These are phyloP conservation scores for Amphipyra tragopoginis DNA, from an alignment of 2,888 invertebrate species.

Conservation along the genomic window DNA sequence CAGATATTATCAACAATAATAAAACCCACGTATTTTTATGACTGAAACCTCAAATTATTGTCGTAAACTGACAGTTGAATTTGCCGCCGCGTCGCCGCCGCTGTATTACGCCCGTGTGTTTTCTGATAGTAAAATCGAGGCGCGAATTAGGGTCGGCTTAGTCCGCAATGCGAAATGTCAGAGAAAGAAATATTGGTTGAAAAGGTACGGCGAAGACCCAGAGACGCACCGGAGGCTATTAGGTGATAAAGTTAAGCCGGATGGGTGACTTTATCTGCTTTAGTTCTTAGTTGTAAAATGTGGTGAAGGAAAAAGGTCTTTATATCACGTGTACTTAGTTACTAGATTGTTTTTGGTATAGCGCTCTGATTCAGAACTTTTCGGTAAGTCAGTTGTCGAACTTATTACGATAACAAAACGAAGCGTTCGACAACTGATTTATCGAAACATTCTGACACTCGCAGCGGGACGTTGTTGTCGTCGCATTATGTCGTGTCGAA, in stretches of 20 bases:
- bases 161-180: conserved; percentile 58
- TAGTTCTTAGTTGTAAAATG: background rate
- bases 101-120: conserved; percentile 3
- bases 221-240: background rate
- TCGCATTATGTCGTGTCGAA: too few species aligned
- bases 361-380: too few species aligned
- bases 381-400: too few species aligned
- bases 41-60: conserved; percentile 5
- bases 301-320: background rate
- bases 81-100: background rate
- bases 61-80: conserved; percentile 1
- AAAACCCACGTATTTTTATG: conserved; percentile 15
- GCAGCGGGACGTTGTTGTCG: too few species aligned
- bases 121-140: conserved; percentile 26
- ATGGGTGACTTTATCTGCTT: conserved; percentile 18
- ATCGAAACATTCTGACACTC: too few species aligned
- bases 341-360: too few species aligned
- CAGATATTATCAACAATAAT: conserved; percentile 5
- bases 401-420: too few species aligned
- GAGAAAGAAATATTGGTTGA: conserved; percentile 31
- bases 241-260: conserved; percentile 25
- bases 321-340: too few species aligned
- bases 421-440: too few species aligned
- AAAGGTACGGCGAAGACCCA: background rate
- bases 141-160: conserved; percentile 25